Evolutionary conservation across 2,888 invertebrate genomes (phyloP).

Genomic region (Patella pellucida): DNA sequence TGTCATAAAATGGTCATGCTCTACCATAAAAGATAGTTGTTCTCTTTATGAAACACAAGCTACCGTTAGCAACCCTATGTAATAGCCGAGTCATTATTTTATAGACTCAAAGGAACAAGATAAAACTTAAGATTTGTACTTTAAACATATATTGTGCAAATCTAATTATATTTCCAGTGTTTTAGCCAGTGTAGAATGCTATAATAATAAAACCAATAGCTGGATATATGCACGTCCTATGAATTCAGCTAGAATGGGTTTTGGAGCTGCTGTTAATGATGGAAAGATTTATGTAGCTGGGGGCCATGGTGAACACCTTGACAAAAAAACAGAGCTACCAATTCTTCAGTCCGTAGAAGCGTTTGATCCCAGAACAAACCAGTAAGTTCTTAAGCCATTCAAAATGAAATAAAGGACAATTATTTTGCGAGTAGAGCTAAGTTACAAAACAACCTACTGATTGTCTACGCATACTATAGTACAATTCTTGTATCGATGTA

Average conservation of each 20-base stretch:
- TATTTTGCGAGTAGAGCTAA: background rate
- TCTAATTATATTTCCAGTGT: slow-evolving; percentile 36
- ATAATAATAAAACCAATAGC: slow-evolving; percentile 40
- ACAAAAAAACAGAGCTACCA: slow-evolving; percentile 26
- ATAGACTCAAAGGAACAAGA: too few relatives aligned
- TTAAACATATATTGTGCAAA: too few relatives aligned
- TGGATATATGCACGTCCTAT: slow-evolving; percentile 46
- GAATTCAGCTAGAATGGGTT: slow-evolving; percentile 37
- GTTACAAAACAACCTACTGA: too few relatives aligned
- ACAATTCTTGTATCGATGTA: too few relatives aligned
- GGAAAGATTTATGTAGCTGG: slow-evolving; percentile 48
- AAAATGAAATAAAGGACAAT: background rate
- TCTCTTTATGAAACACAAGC: too few relatives aligned
- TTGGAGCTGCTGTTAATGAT: slow-evolving; percentile 35
- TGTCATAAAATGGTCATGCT: too few relatives aligned
- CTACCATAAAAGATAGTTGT: too few relatives aligned
- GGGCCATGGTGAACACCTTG: slow-evolving; percentile 39
- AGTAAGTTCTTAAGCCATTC: slow-evolving; percentile 19
- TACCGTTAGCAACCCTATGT: too few relatives aligned
- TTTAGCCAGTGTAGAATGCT: slow-evolving; percentile 47
- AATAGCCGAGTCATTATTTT: too few relatives aligned
- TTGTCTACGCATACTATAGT: too few relatives aligned
- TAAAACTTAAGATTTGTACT: too few relatives aligned
- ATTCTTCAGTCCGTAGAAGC: slow-evolving; percentile 46
- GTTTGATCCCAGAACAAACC: slow-evolving; percentile 42